These are phyloP conservation scores for Anthonomus grandis DNA, from an alignment of 1,140 invertebrate species.

Conservation along the genomic window DNA sequence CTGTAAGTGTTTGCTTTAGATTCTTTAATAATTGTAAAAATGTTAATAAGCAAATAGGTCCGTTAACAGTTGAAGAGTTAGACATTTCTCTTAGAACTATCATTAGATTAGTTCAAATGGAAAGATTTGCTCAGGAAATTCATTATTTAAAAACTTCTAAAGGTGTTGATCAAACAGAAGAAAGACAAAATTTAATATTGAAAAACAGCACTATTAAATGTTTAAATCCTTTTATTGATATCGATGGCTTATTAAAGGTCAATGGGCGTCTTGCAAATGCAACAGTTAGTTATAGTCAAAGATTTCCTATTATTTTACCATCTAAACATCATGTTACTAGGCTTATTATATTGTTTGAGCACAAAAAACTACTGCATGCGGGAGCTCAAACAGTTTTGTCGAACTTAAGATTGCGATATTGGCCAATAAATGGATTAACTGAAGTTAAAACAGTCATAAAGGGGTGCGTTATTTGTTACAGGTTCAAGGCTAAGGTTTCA, in stretches of 20 bases:
- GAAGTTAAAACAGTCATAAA: slow-evolving; percentile 10
- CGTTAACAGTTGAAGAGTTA: no score
- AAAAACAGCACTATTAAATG: no score
- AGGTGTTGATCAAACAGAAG: no score
- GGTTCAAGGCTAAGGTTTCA: neutral
- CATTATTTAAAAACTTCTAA: no score
- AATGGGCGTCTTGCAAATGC: slow-evolving; percentile 34
- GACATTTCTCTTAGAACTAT: no score
- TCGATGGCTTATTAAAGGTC: slow-evolving; percentile 31
- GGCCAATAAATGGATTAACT: slow-evolving; percentile 13
- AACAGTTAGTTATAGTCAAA: slow-evolving; percentile 21
- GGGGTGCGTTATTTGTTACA: slow-evolving; percentile 19
- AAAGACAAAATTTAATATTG: no score
- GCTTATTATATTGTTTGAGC: slow-evolving; percentile 15
- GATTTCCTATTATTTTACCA: slow-evolving; percentile 23
- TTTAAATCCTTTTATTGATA: slow-evolving; percentile 27
- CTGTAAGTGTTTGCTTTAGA: no score
- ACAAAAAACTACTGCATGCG: slow-evolving; percentile 16
- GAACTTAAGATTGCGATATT: slow-evolving; percentile 18
- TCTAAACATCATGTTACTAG: slow-evolving; percentile 4
- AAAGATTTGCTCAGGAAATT: no score
- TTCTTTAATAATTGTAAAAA: no score
- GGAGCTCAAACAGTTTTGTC: slow-evolving; percentile 15
- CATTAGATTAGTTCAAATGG: no score
- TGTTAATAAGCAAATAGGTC: no score